Evolutionary conservation across 2,888 invertebrate species (phyloP), one percentile per base, ranked within the genome.

Genomic region (Sturmia bella): DNA sequence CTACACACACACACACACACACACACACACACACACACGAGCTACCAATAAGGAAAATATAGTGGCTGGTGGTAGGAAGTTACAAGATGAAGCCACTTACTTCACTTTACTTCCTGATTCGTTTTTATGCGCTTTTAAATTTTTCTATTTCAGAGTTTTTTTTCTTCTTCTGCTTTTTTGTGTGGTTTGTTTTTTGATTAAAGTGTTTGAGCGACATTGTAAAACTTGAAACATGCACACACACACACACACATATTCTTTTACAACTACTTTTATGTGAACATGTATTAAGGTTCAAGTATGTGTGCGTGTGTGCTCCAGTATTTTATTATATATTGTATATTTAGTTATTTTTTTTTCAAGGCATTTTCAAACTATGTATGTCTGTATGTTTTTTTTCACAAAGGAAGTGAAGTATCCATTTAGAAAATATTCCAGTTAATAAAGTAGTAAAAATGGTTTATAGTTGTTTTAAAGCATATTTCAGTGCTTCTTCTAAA

Each of bases 41-140:
- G 32, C 27, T 21, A 64, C 5, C 21, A 24, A 11, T 39, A 19
- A 5, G 12, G 6, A 6, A 19, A 9, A 32, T 19, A 45, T 61
- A 43, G 61, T 68, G 69, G 56, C 45, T 69, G 73, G n/a, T 73
- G 66, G 64, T 78, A 82, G 74, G 78, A 82, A 82, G 78, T 66
- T 75, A 70, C 74, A 70, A 82, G 74, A 78, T 75, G 82, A 82
- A 82, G 82, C 82, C 82, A 82, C 78, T 82, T 82, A 82, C 78
- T 78, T 78, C 78, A 70, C 72, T 78, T 21, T 59, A 78, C 78
- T 82, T 82, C 82, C 82, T 82, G 82, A 82, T 82, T 82, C 82
- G 78, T 82, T 82, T 82, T 82, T 78, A 82, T 82, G 82, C 82
- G 64, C 78, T 82, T 82, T 82, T 82, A 82, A 70, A 66, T 78